Base-by-base conservation (phyloP, 2,113 vertebrate species). In the Steatornis caripensis region DNA sequence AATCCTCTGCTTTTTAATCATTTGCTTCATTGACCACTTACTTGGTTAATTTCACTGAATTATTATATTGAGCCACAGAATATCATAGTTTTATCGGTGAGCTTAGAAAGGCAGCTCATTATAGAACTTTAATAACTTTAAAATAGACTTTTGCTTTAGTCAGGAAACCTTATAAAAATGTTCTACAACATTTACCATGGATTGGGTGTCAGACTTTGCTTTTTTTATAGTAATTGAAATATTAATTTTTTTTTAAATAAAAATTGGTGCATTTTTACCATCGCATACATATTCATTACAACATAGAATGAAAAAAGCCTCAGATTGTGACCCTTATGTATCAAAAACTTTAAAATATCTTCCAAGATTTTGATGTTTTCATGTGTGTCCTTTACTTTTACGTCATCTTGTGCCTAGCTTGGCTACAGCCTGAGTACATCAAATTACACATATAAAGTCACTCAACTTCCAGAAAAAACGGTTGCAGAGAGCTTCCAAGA, bases 21-120 rank as follows among this genome's bases (percentile, higher is more conserved):
- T 97, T 96, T 97, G 97, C 97, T 98, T 97, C 97, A 97, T 89
- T 98, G 97, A 96, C 87, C 95, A 95, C 93, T 97, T 96, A 97
- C 87, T 95, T 96, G 93, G 93, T 95, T 97, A 98, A 97, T 98
- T 98, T 97, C 94, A 92, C 91, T 96, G 96, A 97, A 96, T 96
- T 97, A 95, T 95, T 94, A 78, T 60, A 90, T 4, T 87, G 87
- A 96, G 87, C 62, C 68, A 93, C 57, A 93, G 91, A 97, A 87
- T 95, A 96, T 94, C 95, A 62, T 95, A 84, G 48, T 96, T 95
- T 93, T 89, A 96, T 94, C 16, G 0, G 60, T 57, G 51, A 95
- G 89, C 49, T 95, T 83, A 62, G 64, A 93, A 96, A 97, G 70
- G 89, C 79, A 93, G 74, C 64, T 93, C 75, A 95, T 98, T 95